Base-by-base conservation (phyloP, 1,140 invertebrate species). In the Lepidurus packardi region DNA sequence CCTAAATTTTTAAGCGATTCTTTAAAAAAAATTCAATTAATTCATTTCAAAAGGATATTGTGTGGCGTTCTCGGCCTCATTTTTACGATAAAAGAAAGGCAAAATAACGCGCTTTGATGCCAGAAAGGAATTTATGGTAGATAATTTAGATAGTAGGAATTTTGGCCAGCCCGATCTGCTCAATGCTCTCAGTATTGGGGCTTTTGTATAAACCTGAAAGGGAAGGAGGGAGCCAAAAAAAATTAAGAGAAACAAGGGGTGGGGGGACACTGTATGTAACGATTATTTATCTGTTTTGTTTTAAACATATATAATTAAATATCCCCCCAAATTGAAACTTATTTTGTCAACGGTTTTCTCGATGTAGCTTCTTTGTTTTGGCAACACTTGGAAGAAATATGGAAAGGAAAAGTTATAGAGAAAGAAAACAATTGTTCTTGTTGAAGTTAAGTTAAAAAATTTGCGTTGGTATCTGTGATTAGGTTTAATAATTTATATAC, bases 331-430 rank as follows among this genome's bases (percentile, higher is more conserved):
- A 65, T 21, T 13, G 53, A 65, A n/a, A 65, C 13, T 65, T 65
- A 65, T 65, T 65, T 65, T 65, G 53, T 65, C 53, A 65, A 65
- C 53, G 53, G 53, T 65, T 47, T 65, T 21, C 53, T 65, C 53
- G 53, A 65, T 65, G 53, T 65, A 65, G 53, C 53, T 65, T 65
- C 6, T 65, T 65, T 16, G 53, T 65, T 65, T 65, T 4, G 53
- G 4, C 34, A 34, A 34, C 21, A 21, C 21, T 65, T 16, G 53
- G 21, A 13, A 21, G 53, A 65, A 13, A 16, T 65, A 7, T 21
- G 13, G 21, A 65, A 65, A n/a, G 53, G 53, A 7, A 65, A 65
- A 65, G 21, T 13, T 65, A n/a, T 65, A 65, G 7, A 13, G 16
- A 65, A 65, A 65, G 53, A 8, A 65, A 13, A n/a, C 53, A n/a